A percentile compares a stretch with the other conserved stretches of the same genome.
Evolutionary conservation across 2,113 vertebrate genomes (phyloP).

Genomic region (Loxodonta africana): DNA sequence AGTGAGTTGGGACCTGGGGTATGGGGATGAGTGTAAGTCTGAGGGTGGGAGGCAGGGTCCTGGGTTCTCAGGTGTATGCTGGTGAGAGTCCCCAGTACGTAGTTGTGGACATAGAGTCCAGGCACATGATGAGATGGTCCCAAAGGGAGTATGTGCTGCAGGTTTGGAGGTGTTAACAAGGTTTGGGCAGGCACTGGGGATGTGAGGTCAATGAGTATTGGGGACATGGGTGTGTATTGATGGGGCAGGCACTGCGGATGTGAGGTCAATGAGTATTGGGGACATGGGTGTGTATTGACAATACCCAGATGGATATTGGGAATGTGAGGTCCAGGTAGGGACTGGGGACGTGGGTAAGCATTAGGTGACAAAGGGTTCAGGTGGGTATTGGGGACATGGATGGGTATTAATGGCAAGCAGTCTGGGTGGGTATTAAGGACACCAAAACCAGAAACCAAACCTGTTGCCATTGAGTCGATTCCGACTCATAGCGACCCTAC

Average conservation of each 20-base stretch:
- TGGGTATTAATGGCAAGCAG: not conserved
- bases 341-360: not conserved
- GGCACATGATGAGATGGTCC: slow-evolving; percentile 36
- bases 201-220: not conserved
- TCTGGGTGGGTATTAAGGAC: not conserved
- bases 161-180: slow-evolving; percentile 2
- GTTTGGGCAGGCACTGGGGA: not conserved
- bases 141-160: slow-evolving; percentile 49
- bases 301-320: not conserved
- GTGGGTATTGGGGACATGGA: not conserved
- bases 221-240: not conserved
- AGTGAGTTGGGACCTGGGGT: slow-evolving; percentile 88
- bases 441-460: not conserved
- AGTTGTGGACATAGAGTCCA: not conserved
- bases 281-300: too few species aligned
- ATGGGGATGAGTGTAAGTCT: not conserved
- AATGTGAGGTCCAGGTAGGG: not conserved
- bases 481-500: too few species aligned
- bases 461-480: too few species aligned
- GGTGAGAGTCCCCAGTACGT: slow-evolving; percentile 24
- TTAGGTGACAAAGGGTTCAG: not conserved
- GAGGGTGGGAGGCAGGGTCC: not conserved
- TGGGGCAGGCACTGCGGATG: not conserved
- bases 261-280: not conserved
- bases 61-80: slow-evolving; percentile 5